These are phyloP conservation scores for Drosophila teissieri DNA, from an alignment of 1,140 invertebrate species.

Conservation along the genomic window DNA sequence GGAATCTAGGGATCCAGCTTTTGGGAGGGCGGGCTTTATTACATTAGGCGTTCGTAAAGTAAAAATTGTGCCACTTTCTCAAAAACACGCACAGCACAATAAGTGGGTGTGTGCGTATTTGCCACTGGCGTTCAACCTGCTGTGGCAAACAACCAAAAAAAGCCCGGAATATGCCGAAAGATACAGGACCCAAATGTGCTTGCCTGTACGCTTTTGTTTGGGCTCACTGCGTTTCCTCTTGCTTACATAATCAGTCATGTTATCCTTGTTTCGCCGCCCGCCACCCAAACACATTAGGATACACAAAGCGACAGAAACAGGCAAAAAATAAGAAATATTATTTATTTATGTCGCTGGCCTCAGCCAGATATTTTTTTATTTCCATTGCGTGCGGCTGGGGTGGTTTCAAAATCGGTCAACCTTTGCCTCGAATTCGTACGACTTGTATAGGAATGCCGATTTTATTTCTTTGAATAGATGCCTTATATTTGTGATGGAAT, in stretches of 20 bases:
- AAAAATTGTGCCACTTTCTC: conserved; percentile 83
- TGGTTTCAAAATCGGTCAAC: conserved; percentile 39
- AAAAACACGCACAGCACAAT: conserved; percentile 80
- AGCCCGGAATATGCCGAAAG: conserved; percentile 46
- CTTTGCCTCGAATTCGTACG: conserved; percentile 20
- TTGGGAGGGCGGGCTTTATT: conserved; percentile 71
- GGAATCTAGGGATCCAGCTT: neutral
- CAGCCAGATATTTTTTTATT: conserved; percentile 57
- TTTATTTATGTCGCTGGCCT: conserved; percentile 71
- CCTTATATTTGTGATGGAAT: neutral
- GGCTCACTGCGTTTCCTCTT: conserved; percentile 16
- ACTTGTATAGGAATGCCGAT: conserved; percentile 21
- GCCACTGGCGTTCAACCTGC: conserved; percentile 65
- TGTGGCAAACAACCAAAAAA: conserved; percentile 76
- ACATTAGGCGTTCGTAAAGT: conserved; percentile 82
- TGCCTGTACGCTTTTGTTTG: conserved; percentile 49
- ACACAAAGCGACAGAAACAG: conserved; percentile 31
- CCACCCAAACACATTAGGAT: conserved; percentile 29
- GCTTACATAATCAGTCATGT: conserved; percentile 84
- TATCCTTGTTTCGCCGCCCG: conserved; percentile 72
- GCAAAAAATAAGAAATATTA: conserved; percentile 36
- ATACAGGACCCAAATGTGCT: conserved; percentile 51
- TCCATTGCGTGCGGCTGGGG: conserved; percentile 46
- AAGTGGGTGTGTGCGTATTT: conserved; percentile 43
- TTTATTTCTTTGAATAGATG: conserved; percentile 16